Percentiles rank a stretch among this genome's conserved stretches.
Evolutionary conservation across 2,113 vertebrate species (phyloP).

Genomic region (Xenopus tropicalis): UCB_Xtro_10.0 CM004444.2:91472501-91473000

Average conservation of each 20-base stretch:
- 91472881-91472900: not conserved
- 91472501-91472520: too few relatives aligned
- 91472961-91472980: too few relatives aligned
- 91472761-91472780: slow-evolving; percentile 18
- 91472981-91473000: too few relatives aligned
- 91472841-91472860: not conserved
- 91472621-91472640: not conserved
- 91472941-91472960: too few relatives aligned
- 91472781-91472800: slow-evolving; percentile 26
- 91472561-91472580: too few relatives aligned
- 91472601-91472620: too few relatives aligned
- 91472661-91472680: not conserved
- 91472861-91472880: not conserved
- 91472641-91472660: not conserved
- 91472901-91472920: not conserved
- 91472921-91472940: too few relatives aligned
- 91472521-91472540: too few relatives aligned
- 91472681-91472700: not conserved
- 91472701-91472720: not conserved
- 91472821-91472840: not conserved
- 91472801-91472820: not conserved
- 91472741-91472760: slow-evolving; percentile 18
- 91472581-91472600: too few relatives aligned
- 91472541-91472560: too few relatives aligned
- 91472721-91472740: slow-evolving; percentile 8